Evolutionary conservation across 35 echinoderm and acorn worm species (phyloP).

Genomic region (Lytechinus variegatus): DNA sequence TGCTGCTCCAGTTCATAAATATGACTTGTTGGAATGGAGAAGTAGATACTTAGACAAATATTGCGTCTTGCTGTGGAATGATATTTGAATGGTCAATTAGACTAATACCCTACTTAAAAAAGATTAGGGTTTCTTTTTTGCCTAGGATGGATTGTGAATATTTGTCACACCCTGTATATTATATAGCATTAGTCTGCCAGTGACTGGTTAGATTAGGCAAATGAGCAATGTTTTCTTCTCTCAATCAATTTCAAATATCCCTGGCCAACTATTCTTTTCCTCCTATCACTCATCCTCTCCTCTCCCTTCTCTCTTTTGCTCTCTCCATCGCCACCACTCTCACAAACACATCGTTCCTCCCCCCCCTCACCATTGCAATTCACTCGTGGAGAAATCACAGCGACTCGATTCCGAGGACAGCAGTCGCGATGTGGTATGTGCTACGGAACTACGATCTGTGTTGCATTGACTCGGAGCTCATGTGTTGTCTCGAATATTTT

Average conservation of each 20-base stretch:
- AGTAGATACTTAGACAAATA: not conserved
- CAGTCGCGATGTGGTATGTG: conserved; percentile 54
- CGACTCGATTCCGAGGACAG: conserved; percentile 64
- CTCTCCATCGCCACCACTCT: not conserved
- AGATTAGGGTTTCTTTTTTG: not conserved
- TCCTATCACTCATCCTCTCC: not conserved
- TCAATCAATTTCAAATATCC: not conserved
- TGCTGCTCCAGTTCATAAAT: not conserved
- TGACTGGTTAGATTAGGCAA: conserved; percentile 25
- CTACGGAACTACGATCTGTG: not conserved
- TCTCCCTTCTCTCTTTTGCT: not conserved
- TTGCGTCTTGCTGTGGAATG: not conserved
- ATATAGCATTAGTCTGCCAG: not conserved
- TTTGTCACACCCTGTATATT: not conserved
- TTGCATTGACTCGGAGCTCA: not conserved
- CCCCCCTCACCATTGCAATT: not conserved
- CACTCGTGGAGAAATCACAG: conserved; percentile 53
- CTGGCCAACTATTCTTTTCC: not conserved
- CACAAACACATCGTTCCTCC: not conserved
- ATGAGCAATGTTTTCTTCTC: not conserved
- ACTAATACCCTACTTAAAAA: not conserved
- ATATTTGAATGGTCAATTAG: not conserved
- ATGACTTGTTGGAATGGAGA: not conserved
- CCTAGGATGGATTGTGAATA: not conserved
- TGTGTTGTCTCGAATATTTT: not conserved